Base-by-base conservation (phyloP, 1,140 invertebrate species). In the Melipona quadrifasciata region DNA sequence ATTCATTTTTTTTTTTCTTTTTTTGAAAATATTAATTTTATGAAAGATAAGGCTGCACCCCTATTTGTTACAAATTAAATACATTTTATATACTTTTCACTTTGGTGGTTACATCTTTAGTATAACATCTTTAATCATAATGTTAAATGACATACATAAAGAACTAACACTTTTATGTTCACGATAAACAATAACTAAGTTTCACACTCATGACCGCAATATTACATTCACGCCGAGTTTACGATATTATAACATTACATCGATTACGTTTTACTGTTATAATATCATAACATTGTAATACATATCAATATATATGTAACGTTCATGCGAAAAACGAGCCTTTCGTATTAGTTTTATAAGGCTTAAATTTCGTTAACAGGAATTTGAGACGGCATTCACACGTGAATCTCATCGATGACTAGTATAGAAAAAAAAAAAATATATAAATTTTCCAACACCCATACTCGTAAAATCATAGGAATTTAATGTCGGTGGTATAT, bases 71-170 rank as follows among this genome's bases (percentile, higher is more conserved):
- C 61, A 82, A 85, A 82, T 82, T 82, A 85, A 85, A 80, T 80
- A 73, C 55, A 81, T 53, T 81, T 85, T 76, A 85, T 85, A 82
- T 72, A 81, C 1, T 58, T 85, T 75, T 75, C 21, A 55, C 21
- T 31, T 80, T 34, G 75, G 31, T 34, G 75, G n/a, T 86, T 84
- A 78, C 57, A 86, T 72, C 31, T 67, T 83, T 64, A 55, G 51
- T 72, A 67, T 78, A 77, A 86, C 70, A 80, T 80, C 11, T 61
- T 74, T 85, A n/a, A 58, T 77, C 24, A n/a, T 80, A 47, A 65
- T 80, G 80, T 67, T 85, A 73, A 80, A 73, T 68, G 78, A 80
- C 78, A 51, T 84, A 84, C 70, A 80, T 68, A 84, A 84, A 80
- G 68, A 67, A 73, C 68, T 73, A 80, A 57, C n/a, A 65, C 67